Percentiles rank a stretch among this genome's conserved stretches.
Evolutionary conservation across 2,797 vertebrate species (phyloP).

Genomic region (Kryptolebias ocellatus): DNA sequence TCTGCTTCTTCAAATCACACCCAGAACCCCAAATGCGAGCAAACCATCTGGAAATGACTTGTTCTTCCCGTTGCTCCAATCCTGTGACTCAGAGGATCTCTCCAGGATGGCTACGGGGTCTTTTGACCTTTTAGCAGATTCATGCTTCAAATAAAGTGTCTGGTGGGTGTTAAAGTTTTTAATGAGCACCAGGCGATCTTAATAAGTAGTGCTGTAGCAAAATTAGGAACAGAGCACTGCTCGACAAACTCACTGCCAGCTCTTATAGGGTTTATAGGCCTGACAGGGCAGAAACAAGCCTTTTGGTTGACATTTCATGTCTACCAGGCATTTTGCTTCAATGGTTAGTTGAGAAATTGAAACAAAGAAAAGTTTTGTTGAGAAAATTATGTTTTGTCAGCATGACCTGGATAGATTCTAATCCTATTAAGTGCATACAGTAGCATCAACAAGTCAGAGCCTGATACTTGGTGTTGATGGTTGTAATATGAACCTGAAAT

Average conservation of each 20-base stretch:
- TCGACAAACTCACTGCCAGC: conserved; percentile 38
- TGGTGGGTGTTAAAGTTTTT: conserved; percentile 37
- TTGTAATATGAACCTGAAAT: conserved; percentile 48
- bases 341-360: conserved; percentile 24
- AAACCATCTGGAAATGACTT: conserved; percentile 64
- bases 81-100: conserved; percentile 50
- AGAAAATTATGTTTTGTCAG: conserved; percentile 1
- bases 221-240: conserved; percentile 42
- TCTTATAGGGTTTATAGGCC: conserved; percentile 45
- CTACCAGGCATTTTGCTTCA: conserved; percentile 27
- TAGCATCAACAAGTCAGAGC: not conserved
- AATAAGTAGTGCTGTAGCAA: conserved; percentile 46
- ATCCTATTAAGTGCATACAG: conserved; percentile 3
- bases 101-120: conserved; percentile 15
- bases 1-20: conserved; percentile 9
- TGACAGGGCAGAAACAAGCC: conserved; percentile 44
- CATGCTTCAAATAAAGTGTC: conserved; percentile 27
- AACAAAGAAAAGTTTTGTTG: conserved; percentile 52
- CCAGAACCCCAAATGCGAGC: not conserved
- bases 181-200: conserved; percentile 47
- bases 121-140: conserved; percentile 47
- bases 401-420: not conserved
- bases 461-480: not conserved
- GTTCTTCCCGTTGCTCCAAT: conserved; percentile 12
- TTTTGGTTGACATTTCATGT: conserved; percentile 37